Conservation (phyloP, 2,888 invertebrate genomes). For the Scaptomyza polygonia region DNA sequence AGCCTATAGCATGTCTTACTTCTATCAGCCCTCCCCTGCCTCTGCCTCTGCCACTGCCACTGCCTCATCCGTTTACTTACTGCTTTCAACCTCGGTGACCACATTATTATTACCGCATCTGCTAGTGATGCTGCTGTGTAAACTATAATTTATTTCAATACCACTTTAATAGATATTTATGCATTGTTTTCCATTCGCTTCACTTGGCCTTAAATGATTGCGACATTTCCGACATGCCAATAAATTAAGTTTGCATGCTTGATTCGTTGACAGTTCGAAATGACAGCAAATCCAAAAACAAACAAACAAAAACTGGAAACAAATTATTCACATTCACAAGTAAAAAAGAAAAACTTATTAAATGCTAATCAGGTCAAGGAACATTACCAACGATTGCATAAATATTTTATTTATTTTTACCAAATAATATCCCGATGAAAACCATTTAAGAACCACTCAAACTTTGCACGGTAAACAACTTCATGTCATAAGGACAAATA, state of each 20-base stretch:
- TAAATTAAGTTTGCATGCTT: slow-evolving; percentile 52
- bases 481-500: too few species aligned
- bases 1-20: slow-evolving; percentile 14
- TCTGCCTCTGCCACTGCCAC: too few species aligned
- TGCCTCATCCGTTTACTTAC: background rate
- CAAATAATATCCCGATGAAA: too few species aligned
- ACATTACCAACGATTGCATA: background rate
- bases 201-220: slow-evolving; percentile 39
- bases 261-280: slow-evolving; percentile 39
- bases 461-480: background rate
- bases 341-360: background rate
- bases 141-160: slow-evolving; percentile 73
- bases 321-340: slow-evolving; percentile 8
- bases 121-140: slow-evolving; percentile 16
- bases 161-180: slow-evolving; percentile 74
- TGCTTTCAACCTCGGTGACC: slow-evolving; percentile 7
- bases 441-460: too few species aligned
- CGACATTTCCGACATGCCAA: slow-evolving; percentile 61
- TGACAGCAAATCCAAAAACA: background rate
- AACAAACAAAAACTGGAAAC: slow-evolving; percentile 2
- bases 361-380: background rate
- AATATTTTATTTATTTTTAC: too few species aligned
- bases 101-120: slow-evolving; percentile 32
- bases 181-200: slow-evolving; percentile 54
- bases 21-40: background rate